Conservation (phyloP, 2,797 vertebrate species). For the Anguilla obscura region DNA sequence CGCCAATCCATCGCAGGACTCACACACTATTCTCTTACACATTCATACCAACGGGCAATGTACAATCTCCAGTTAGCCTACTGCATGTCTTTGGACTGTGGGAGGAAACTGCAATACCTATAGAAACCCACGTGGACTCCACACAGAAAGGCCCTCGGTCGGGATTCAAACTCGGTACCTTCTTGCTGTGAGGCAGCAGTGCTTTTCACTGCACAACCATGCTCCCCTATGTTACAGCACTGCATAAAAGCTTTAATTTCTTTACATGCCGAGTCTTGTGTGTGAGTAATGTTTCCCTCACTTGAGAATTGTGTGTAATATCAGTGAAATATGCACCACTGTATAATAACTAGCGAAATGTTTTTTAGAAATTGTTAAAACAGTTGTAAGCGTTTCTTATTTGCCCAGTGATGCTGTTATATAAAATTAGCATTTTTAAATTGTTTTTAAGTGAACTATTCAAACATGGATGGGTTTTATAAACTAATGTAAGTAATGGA, state of each 20-base stretch:
- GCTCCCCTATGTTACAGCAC: not conserved
- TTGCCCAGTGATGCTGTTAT: not conserved
- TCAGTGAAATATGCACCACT: not conserved
- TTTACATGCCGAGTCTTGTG: not conserved
- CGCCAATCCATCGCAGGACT: too few relatives aligned
- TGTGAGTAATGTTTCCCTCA: not conserved
- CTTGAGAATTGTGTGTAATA: not conserved
- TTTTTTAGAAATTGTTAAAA: not conserved
- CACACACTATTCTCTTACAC: too few relatives aligned
- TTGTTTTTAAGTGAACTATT: not conserved
- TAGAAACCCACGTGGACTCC: not conserved
- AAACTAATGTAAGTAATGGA: slow-evolving; percentile 20
- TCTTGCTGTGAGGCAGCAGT: not conserved
- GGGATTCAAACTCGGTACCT: not conserved
- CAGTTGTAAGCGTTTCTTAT: not conserved
- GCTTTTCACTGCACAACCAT: too few relatives aligned
- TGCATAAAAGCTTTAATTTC: not conserved
- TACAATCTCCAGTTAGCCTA: not conserved
- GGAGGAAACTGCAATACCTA: not conserved
- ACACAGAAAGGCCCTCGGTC: not conserved
- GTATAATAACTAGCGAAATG: not conserved
- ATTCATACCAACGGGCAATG: not conserved
- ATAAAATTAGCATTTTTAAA: not conserved
- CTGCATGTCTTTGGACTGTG: not conserved
- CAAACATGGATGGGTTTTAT: not conserved